A percentile compares a stretch with the other conserved stretches of the same genome.
Evolutionary conservation across 2,797 vertebrate genomes (phyloP).

Genomic region (Varecia variegata): DNA sequence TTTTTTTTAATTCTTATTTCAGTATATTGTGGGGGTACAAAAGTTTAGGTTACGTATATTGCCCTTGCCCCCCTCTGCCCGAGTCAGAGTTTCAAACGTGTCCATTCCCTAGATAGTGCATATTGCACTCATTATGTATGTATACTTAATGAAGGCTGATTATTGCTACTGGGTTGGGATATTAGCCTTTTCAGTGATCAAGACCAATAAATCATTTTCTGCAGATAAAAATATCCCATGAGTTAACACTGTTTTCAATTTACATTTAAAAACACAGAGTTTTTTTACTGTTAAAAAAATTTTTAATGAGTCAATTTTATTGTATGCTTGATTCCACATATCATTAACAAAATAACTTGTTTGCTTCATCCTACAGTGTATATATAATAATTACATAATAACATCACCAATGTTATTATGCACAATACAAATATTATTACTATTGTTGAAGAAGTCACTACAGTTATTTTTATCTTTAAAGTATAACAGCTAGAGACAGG

Average conservation of each 20-base stretch:
- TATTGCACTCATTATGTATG: too few relatives aligned
- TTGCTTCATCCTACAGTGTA: neutral
- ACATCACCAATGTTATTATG: neutral
- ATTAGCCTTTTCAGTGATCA: neutral
- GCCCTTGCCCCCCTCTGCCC: too few relatives aligned
- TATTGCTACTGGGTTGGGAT: neutral
- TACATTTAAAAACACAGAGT: neutral
- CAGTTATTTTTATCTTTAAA: neutral
- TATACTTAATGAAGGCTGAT: neutral
- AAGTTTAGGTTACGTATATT: too few relatives aligned
- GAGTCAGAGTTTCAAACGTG: too few relatives aligned
- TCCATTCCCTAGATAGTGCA: too few relatives aligned
- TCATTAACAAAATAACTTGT: neutral
- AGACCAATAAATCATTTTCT: neutral
- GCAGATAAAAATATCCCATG: neutral
- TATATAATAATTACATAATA: neutral
- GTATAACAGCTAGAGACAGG: neutral
- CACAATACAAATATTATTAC: neutral
- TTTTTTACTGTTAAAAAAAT: neutral
- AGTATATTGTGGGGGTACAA: too few relatives aligned
- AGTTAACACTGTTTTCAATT: neutral
- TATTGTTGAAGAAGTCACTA: neutral
- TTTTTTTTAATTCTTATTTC: too few relatives aligned
- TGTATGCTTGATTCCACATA: neutral
- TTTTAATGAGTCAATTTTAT: neutral